phyloP scores from a whole-genome alignment of 2,888 invertebrate genomes.

The Platycheirus albimanus region DNA sequence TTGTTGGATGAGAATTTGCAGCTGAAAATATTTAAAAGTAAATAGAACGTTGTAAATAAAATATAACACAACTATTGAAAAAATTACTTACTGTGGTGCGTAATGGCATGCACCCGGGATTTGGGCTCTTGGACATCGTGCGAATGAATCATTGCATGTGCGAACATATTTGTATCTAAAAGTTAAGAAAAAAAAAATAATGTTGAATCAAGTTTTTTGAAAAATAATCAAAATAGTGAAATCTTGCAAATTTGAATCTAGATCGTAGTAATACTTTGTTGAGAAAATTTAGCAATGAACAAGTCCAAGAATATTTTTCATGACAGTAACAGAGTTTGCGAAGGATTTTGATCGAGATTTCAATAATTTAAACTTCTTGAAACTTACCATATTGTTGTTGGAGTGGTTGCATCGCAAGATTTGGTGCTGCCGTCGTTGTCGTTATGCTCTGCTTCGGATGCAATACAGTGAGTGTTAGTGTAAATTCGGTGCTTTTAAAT shows the following conservation, averaged over 20 bases:
- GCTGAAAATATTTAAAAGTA: slow-evolving; percentile 76
- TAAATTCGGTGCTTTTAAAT: slow-evolving; percentile 97
- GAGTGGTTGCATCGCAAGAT: slow-evolving; percentile 81
- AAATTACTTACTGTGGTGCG: slow-evolving; percentile 78
- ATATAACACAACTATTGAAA: no score
- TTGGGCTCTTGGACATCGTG: slow-evolving; percentile 82
- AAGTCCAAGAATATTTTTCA: no score
- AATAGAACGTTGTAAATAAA: no score
- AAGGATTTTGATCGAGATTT: no score
- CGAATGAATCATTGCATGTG: slow-evolving; percentile 81
- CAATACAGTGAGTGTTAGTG: slow-evolving; percentile 95
- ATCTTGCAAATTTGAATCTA: no score
- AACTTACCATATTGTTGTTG: slow-evolving; percentile 75
- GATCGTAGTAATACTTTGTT: no score
- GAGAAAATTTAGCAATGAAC: no score
- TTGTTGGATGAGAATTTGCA: slow-evolving; percentile 81
- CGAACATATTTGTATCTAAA: slow-evolving; percentile 82
- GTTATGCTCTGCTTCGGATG: slow-evolving; percentile 88
- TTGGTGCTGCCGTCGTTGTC: slow-evolving; percentile 85
- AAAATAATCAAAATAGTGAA: no score
- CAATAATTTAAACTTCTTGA: no score
- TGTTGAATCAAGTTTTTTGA: no score
- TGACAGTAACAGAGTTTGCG: no score
- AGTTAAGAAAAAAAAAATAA: no score
- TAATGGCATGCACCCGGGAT: slow-evolving; percentile 79